Evolutionary conservation across 2,797 vertebrate species (phyloP).

Genomic region (Pangasius mekongensis): DNA sequence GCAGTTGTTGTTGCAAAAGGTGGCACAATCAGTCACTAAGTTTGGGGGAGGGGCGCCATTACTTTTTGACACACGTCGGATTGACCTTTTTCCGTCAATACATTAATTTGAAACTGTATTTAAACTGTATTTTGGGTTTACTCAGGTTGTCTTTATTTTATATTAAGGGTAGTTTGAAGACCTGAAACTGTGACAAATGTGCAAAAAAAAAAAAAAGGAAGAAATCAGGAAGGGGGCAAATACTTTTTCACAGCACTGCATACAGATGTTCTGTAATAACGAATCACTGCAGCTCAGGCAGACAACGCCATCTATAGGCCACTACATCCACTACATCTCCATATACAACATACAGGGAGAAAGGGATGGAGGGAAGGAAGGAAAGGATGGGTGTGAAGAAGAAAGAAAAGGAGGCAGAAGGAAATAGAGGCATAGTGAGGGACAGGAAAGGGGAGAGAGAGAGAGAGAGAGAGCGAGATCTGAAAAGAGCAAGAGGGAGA

Average conservation of each 20-base stretch:
- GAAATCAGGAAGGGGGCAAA: neutral
- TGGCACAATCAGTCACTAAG: neutral
- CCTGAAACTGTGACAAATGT: neutral
- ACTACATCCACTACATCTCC: neutral
- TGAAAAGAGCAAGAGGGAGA: too few species aligned
- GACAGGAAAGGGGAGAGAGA: neutral
- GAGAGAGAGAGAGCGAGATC: neutral
- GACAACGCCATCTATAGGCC: conserved; percentile 27
- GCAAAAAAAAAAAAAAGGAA: neutral
- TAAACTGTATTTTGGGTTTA: neutral
- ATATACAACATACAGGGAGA: neutral
- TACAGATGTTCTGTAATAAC: neutral
- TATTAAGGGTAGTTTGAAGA: neutral
- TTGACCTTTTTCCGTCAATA: neutral
- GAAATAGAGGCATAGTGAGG: neutral
- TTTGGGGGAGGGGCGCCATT: neutral
- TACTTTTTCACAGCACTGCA: neutral
- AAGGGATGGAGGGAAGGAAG: neutral
- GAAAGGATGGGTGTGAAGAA: neutral
- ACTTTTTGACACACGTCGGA: neutral
- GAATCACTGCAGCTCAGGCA: neutral
- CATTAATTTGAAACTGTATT: too few species aligned
- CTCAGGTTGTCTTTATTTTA: neutral
- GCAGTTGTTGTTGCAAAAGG: neutral
- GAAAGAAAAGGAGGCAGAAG: neutral